Evolutionary conservation across 1,140 invertebrate species (phyloP), one percentile per base, ranked within the genome.

Genomic region (Leptinotarsa lineolata): DNA sequence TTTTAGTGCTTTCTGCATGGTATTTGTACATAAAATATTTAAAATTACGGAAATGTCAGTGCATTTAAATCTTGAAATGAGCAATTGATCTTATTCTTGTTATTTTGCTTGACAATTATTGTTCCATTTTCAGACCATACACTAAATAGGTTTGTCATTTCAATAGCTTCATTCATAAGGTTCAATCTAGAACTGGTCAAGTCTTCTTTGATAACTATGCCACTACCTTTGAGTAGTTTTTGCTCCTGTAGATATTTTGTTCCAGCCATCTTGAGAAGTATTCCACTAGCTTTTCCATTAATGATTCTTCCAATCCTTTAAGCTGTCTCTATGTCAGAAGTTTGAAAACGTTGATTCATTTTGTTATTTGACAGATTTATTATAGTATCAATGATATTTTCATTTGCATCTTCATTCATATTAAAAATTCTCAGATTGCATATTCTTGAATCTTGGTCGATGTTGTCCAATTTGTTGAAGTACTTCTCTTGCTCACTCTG

Each of bases 191-290:
- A 60, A 60, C 59, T 60, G 59, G 59, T n/a, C 59, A 60, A 60
- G 6, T 60, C 59, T 60, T 60, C 59, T 60, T n/a, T 60, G 59
- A 60, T 60, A n/a, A 60, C 59, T 60, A 60, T 60, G 59, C 59
- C 59, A 60, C 59, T 60, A 60, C 59, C 59, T 60, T 60, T 60
- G n/a, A 60, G 59, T 60, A 60, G 59, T 60, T 60, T 60, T 60
- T 60, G 59, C n/a, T 60, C n/a, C 6, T 11, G n/a, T 60, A 60
- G n/a, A 60, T 60, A 60, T 60, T 60, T 60, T 60, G 59, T 60
- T 60, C n/a, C n/a, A 60, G 59, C 59, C 59, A 60, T 60, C 45
- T 60, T 60, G 59, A 60, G 59, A 60, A 60, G n/a, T 60, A 60
- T n/a, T 60, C 59, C 6, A 8, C 59, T 60, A 11, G 6, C n/a